phyloP scores from a whole-genome alignment of 2,797 vertebrate species.

The Pitangus sulphuratus region DNA sequence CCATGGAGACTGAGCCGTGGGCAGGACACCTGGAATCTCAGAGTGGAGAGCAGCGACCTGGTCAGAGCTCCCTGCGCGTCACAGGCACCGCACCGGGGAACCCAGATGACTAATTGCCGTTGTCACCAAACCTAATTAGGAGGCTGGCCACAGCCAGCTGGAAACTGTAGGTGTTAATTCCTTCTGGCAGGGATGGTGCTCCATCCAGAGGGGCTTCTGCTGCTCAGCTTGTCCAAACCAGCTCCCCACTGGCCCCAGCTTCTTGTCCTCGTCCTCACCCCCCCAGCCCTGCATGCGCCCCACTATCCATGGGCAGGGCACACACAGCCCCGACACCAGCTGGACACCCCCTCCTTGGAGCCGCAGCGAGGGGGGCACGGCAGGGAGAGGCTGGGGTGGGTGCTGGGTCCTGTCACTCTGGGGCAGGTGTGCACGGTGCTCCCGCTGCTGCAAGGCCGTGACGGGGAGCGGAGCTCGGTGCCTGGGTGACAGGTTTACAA shows the following conservation, averaged over 20 bases:
- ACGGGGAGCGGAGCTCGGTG: neutral
- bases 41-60: neutral
- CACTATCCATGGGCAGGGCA: fast-evolving
- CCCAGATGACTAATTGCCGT: constrained; percentile 4
- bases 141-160: constrained; percentile 13
- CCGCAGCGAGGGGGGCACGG: fast-evolving
- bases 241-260: neutral
- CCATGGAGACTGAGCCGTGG: fast-evolving
- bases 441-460: neutral
- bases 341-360: neutral
- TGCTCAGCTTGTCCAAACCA: neutral
- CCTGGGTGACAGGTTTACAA: constrained; percentile 63
- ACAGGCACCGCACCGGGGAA: fast-evolving
- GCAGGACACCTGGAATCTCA: neutral
- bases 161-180: constrained; percentile 14
- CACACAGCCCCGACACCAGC: neutral
- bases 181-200: neutral
- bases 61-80: neutral
- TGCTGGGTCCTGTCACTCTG: fast-evolving
- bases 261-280: fast-evolving
- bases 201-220: neutral
- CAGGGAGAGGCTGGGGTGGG: neutral
- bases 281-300: fast-evolving
- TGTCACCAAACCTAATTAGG: constrained; percentile 41
- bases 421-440: neutral